Percentiles rank a stretch among this genome's conserved stretches.
Conservation (phyloP, 2,113 vertebrate species). For the Cromileptes altivelis region DNA sequence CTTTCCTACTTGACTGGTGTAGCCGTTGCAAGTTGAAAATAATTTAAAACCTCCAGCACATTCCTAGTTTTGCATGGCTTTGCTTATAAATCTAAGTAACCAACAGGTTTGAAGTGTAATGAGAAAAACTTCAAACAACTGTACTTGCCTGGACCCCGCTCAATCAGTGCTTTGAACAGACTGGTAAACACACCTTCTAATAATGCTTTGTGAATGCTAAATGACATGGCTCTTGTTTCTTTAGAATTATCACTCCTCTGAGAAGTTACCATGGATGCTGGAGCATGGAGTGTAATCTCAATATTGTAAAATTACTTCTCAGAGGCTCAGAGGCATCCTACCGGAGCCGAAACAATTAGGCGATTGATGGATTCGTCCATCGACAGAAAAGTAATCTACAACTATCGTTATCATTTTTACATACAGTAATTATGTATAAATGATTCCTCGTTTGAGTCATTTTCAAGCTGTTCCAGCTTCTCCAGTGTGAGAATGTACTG, state of each 20-base stretch:
- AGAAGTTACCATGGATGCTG: not conserved
- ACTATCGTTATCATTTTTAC: not conserved
- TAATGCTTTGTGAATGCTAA: not conserved
- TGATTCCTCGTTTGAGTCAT: not conserved
- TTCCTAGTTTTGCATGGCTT: conserved; percentile 21
- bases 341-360: not conserved
- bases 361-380: not conserved
- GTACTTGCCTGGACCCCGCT: not conserved
- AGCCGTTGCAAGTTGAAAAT: conserved; percentile 27
- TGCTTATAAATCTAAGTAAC: conserved; percentile 1
- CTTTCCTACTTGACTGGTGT: conserved; percentile 1
- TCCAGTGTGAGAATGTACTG: not conserved
- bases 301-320: not conserved
- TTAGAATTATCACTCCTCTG: not conserved
- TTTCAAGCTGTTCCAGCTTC: not conserved
- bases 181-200: not conserved
- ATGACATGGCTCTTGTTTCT: not conserved
- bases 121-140: conserved; percentile 19
- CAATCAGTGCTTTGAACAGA: not conserved
- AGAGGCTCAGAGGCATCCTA: not conserved
- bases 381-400: not conserved
- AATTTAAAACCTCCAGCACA: conserved; percentile 33
- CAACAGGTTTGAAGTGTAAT: conserved; percentile 8
- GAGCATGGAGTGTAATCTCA: not conserved
- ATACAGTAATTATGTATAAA: no score